These are phyloP conservation scores for Brachymystax lenok DNA, from an alignment of 2,797 vertebrate species.

Conservation along the genomic window DNA sequence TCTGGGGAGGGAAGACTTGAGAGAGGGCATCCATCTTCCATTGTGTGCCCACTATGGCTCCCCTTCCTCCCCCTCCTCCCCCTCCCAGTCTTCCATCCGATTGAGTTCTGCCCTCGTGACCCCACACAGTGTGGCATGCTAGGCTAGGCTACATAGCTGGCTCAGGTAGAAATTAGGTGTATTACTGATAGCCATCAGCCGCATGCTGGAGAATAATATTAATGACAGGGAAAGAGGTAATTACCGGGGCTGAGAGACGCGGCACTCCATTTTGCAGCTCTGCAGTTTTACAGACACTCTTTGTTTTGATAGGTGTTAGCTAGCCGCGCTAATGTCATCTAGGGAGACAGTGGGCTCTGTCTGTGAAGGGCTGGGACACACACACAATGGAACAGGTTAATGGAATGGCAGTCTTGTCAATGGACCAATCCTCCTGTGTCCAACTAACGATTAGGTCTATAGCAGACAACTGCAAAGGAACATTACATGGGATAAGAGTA, in stretches of 20 bases:
- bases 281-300: not conserved
- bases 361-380: not conserved
- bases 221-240: conserved; percentile 62
- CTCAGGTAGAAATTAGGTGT: not conserved
- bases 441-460: not conserved
- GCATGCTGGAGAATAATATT: conserved; percentile 40
- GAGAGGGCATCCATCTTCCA: not conserved
- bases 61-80: not conserved
- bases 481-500: not conserved
- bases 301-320: not conserved
- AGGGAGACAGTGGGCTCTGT: too few relatives aligned
- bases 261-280: conserved; percentile 18
- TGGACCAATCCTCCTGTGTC: not conserved
- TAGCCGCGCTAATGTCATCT: too few relatives aligned
- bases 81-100: not conserved
- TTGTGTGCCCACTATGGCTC: not conserved
- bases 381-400: conserved; percentile 22
- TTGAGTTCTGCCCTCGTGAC: not conserved
- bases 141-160: not conserved
- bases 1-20: not conserved
- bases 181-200: not conserved
- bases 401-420: not conserved
- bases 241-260: conserved; percentile 49
- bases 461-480: too few relatives aligned
- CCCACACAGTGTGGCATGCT: not conserved